Conservation (phyloP, 2,888 invertebrate genomes). For the Campoletis raptor region DNA sequence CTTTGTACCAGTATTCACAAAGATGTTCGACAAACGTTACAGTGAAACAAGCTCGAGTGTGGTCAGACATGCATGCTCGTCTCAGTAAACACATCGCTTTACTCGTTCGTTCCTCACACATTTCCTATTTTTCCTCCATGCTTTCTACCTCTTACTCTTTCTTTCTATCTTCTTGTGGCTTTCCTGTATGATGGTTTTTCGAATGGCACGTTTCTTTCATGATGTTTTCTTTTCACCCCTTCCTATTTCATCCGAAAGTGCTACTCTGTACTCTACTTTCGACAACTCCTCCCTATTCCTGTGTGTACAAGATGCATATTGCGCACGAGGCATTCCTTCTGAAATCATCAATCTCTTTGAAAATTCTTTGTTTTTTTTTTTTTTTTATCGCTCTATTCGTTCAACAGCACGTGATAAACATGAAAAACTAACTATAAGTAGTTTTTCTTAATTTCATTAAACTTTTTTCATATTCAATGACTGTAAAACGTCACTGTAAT, state of each 20-base stretch:
- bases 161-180: not conserved
- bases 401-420: not conserved
- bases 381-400: not conserved
- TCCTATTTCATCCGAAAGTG: conserved; percentile 21
- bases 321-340: not conserved
- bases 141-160: conserved; percentile 6
- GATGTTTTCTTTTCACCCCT: conserved; percentile 41
- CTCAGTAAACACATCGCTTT: conserved; percentile 43
- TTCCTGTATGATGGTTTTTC: conserved; percentile 31
- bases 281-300: conserved; percentile 22
- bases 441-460: not conserved
- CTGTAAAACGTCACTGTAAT: not conserved
- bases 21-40: conserved; percentile 32
- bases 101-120: conserved; percentile 3
- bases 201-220: conserved; percentile 23
- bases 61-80: conserved; percentile 49
- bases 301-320: conserved; percentile 32
- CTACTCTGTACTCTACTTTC: conserved; percentile 19
- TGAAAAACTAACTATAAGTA: not conserved
- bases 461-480: not conserved
- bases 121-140: conserved; percentile 18
- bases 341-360: not conserved
- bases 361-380: not conserved
- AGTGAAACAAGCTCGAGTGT: conserved; percentile 29
- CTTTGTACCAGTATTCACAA: conserved; percentile 39